phyloP scores from a whole-genome alignment of 2,888 invertebrate genomes.

The Volucella inanis region DNA sequence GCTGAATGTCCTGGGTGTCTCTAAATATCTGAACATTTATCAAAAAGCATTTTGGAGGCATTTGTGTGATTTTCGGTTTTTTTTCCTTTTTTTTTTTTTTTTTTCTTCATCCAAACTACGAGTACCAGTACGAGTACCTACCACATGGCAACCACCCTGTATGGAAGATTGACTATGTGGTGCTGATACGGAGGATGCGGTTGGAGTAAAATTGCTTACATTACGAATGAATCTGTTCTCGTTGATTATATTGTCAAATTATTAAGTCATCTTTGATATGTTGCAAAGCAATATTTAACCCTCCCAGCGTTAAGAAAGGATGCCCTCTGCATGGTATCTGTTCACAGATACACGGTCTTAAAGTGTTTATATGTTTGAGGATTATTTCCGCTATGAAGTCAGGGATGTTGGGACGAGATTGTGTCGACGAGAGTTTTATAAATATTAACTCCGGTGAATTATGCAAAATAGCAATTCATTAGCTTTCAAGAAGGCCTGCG shows the following conservation, averaged over 20 bases:
- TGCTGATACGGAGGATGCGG: not conserved
- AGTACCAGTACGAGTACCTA: not conserved
- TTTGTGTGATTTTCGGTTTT: conserved; percentile 3
- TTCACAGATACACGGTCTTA: not conserved
- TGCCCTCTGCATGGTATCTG: not conserved
- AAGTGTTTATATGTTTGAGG: conserved; percentile 5
- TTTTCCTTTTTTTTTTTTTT: too few relatives aligned
- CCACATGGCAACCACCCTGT: not conserved
- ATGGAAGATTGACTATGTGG: not conserved
- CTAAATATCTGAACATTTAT: conserved; percentile 48
- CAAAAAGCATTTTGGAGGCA: conserved; percentile 47
- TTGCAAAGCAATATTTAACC: not conserved
- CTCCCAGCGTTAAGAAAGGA: not conserved
- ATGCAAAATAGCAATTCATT: conserved; percentile 54
- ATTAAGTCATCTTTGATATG: conserved; percentile 33
- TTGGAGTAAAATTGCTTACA: conserved; percentile 54
- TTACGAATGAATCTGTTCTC: conserved; percentile 33
- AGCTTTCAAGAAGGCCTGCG: not conserved
- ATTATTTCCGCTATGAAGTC: not conserved
- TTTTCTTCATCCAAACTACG: not conserved
- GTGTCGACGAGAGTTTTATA: conserved; percentile 28
- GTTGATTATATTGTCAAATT: conserved; percentile 49
- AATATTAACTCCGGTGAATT: conserved; percentile 50
- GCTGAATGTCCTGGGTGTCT: conserved; percentile 2
- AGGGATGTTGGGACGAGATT: not conserved